Base-by-base conservation (phyloP, 2,797 vertebrate genomes). In the Threskiornis aethiopicus region DNA sequence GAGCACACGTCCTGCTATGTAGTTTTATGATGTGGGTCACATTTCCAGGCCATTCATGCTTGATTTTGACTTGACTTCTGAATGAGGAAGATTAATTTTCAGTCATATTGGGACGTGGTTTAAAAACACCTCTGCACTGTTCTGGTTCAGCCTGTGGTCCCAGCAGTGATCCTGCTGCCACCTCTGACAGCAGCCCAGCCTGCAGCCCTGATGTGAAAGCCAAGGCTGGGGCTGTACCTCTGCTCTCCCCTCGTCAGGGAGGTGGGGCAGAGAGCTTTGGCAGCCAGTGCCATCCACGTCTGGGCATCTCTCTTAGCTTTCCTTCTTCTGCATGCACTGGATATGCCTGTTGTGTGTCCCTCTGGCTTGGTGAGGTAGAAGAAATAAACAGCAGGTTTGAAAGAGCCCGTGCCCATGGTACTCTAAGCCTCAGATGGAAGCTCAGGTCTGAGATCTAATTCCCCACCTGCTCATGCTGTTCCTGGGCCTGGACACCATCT, bases 391-490 rank as follows among this genome's bases (percentile, higher is more conserved):
- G 5, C 9, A 69, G 8, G 5, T 84, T 29, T 90, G 44, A 59
- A 49, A 66, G 14, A 61, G 13, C 10, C 0, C 0, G 9, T 65
- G n/a, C 14, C 15, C 2, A 4, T 21, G 51, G 39, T 1, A 8
- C 28, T 57, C 16, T n/a, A 13, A 46, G 16, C 12, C 16, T 66
- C 37, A 58, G 25, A 37, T 0, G 51, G 39, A 73, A 73, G 31
- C 16, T 10, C 49, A 72, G 16, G 26, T 5, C 5, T 41, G 47
- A 75, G n/a, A 62, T 16, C 9, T 25, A 25, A 44, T 57, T 84
- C 15, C 16, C 6, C 5, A 2, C 10, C 47, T 70, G 10, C 19
- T 89, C 13, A 11, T 39, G 35, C 54, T 72, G 21, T 39, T 81
- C 35, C 54, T 76, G 24, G 39, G 22, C 39, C 75, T 46, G 52